Percentiles rank a stretch among this genome's conserved stretches.
Evolutionary conservation across 1,140 invertebrate species (phyloP).

Genomic region (Caenorhabditis remanei): DNA sequence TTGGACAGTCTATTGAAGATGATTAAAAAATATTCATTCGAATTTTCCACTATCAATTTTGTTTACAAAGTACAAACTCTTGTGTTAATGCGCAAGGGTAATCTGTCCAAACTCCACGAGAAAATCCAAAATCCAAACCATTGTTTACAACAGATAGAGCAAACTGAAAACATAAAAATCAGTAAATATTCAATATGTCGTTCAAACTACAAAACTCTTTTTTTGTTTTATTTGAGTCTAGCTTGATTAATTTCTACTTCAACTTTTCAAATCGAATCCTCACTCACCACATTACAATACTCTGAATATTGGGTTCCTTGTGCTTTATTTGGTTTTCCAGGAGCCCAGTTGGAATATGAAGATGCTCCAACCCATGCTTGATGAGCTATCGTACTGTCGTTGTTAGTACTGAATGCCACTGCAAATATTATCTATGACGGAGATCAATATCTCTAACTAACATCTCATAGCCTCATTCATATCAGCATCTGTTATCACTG

Average conservation of each 20-base stretch:
- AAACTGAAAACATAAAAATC: not conserved
- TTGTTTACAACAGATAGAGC: not conserved
- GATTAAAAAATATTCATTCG: not conserved
- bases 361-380: slow-evolving; percentile 23
- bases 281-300: not conserved
- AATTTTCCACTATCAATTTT: not conserved
- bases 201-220: no score
- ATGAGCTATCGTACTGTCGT: not conserved
- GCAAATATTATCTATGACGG: not conserved
- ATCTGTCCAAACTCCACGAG: not conserved
- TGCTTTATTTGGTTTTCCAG: slow-evolving; percentile 2
- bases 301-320: not conserved
- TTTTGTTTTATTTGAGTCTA: no score
- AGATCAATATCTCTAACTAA: not conserved
- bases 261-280: no score
- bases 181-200: no score
- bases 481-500: not conserved
- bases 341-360: slow-evolving; percentile 35
- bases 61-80: slow-evolving; percentile 15
- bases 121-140: not conserved
- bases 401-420: slow-evolving; percentile 23
- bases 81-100: not conserved
- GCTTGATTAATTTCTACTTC: no score
- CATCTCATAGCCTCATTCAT: slow-evolving; percentile 42
- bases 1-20: slow-evolving; percentile 6